A percentile compares a stretch with the other conserved stretches of the same genome.
phyloP scores from a whole-genome alignment of 2,888 invertebrate genomes.

The Alsophila aescularia region DNA sequence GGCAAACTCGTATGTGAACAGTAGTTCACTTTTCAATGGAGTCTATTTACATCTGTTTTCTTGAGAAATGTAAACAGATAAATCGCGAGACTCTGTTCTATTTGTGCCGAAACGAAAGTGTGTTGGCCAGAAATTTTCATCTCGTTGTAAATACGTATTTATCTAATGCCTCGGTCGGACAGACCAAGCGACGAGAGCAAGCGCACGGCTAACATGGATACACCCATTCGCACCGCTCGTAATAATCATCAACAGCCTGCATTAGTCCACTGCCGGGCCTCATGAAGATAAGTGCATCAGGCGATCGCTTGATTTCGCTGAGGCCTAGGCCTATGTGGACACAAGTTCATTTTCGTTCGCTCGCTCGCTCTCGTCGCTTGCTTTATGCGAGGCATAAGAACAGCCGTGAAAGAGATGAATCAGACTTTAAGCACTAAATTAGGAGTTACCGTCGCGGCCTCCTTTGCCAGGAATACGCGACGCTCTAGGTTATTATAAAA shows the following conservation, averaged over 20 bases:
- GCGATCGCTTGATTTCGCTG: too few relatives aligned
- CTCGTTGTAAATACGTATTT: constrained; percentile 3
- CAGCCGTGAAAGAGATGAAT: not conserved
- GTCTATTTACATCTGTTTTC: constrained; percentile 21
- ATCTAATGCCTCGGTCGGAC: not conserved
- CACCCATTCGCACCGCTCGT: too few relatives aligned
- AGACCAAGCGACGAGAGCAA: too few relatives aligned
- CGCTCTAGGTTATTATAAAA: not conserved
- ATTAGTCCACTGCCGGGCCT: too few relatives aligned
- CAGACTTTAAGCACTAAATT: not conserved
- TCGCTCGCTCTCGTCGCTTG: too few relatives aligned
- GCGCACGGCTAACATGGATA: not conserved
- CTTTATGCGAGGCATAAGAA: too few relatives aligned
- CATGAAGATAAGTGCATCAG: too few relatives aligned
- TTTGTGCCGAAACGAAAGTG: constrained; percentile 10
- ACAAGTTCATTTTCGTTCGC: too few relatives aligned
- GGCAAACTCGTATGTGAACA: not conserved
- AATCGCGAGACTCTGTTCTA: constrained; percentile 14
- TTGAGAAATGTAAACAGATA: constrained; percentile 18
- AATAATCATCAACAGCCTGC: too few relatives aligned
- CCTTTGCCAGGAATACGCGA: constrained; percentile 3
- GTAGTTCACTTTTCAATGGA: constrained; percentile 8
- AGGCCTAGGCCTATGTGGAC: too few relatives aligned
- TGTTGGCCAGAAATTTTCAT: constrained; percentile 5
- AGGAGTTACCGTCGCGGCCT: not conserved